phyloP scores from a whole-genome alignment of 2,888 invertebrate species.

The Mylabris sibirica region DNA sequence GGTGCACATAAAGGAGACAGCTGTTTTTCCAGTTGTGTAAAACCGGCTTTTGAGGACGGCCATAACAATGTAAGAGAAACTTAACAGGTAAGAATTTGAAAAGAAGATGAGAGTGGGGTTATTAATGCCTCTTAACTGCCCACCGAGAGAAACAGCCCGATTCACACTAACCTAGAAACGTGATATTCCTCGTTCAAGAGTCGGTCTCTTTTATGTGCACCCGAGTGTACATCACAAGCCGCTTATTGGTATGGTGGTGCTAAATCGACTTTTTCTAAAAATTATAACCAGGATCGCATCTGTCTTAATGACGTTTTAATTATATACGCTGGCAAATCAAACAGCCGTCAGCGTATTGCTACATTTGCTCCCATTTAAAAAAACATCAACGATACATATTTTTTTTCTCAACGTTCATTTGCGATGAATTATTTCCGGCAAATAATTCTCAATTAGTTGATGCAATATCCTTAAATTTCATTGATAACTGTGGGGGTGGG shows the following conservation, averaged over 20 bases:
- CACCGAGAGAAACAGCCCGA: no score
- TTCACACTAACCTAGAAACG: no score
- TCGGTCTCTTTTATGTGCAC: no score
- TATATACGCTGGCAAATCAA: conserved; percentile 2
- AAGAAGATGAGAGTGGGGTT: no score
- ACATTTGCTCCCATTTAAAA: conserved; percentile 27
- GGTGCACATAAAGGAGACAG: no score
- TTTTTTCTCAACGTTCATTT: conserved; percentile 1
- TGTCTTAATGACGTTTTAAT: conserved; percentile 30
- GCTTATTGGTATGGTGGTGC: neutral
- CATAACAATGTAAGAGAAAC: no score
- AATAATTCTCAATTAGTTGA: neutral
- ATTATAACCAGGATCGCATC: conserved; percentile 12
- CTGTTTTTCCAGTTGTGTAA: no score
- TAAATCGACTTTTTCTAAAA: conserved; percentile 20
- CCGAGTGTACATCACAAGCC: neutral
- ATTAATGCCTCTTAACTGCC: no score
- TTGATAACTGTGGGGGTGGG: conserved; percentile 39
- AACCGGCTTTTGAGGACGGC: no score
- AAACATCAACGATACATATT: conserved; percentile 34
- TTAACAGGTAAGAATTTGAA: no score
- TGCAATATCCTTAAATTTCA: neutral
- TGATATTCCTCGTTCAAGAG: no score
- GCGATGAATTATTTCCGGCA: neutral
- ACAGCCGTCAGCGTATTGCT: conserved; percentile 7